Conservation (phyloP, 2,797 vertebrate species). For the Melanotaenia boesemani region DNA sequence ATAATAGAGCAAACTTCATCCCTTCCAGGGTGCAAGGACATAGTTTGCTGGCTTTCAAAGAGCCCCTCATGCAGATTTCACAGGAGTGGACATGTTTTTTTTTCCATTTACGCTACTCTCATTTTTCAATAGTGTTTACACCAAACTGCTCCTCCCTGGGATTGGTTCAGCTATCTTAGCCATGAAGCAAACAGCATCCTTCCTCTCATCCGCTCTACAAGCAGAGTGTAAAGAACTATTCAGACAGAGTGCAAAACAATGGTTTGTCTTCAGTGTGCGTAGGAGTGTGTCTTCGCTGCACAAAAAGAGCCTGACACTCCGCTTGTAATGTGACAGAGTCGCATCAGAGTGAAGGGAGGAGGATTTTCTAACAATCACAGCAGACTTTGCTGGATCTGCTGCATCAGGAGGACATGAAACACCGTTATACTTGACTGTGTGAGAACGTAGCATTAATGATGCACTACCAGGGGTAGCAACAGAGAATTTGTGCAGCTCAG, state of each 20-base stretch:
- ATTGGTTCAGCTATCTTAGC: constrained; percentile 35
- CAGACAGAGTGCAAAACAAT: constrained; percentile 49
- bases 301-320: constrained; percentile 49
- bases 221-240: constrained; percentile 48
- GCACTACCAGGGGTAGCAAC: not conserved
- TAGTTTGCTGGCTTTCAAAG: constrained; percentile 65
- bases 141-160: constrained; percentile 41
- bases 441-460: not conserved
- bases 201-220: constrained; percentile 31
- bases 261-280: constrained; percentile 36
- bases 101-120: constrained; percentile 44
- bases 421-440: not conserved
- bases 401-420: constrained; percentile 23
- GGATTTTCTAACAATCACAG: constrained; percentile 27
- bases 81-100: constrained; percentile 64
- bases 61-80: constrained; percentile 61
- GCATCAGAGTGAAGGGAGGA: constrained; percentile 31
- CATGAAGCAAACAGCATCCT: constrained; percentile 61
- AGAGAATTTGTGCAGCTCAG: not conserved
- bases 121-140: constrained; percentile 41
- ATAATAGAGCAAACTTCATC: constrained; percentile 66
- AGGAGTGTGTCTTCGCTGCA: constrained; percentile 47
- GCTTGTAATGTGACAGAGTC: constrained; percentile 45
- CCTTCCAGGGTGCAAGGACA: constrained; percentile 65
- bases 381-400: constrained; percentile 10